phyloP scores from a whole-genome alignment of 2,797 vertebrate species.

The Sarcophilus harrisii region DNA sequence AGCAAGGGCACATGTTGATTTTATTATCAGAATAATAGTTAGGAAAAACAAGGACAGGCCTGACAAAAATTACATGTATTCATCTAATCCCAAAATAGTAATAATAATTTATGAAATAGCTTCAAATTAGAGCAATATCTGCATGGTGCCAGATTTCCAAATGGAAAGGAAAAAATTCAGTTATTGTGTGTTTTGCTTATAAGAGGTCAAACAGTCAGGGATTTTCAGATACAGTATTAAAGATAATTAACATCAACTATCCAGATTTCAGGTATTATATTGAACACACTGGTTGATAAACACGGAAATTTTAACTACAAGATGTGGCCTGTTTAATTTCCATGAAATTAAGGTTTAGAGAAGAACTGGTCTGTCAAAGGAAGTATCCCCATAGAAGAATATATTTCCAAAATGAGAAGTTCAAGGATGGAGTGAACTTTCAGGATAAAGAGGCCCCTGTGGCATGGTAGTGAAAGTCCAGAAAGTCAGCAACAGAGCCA shows the following conservation, averaged over 20 bases:
- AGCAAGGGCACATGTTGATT: slow-evolving; percentile 35
- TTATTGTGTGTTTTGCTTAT: background rate
- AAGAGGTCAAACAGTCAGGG: background rate
- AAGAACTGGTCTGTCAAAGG: background rate
- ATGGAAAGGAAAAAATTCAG: background rate
- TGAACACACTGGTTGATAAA: background rate
- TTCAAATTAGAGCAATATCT: background rate
- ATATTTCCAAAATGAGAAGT: background rate
- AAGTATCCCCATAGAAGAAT: background rate
- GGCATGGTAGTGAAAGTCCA: background rate
- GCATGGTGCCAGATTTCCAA: background rate
- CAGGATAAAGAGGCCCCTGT: background rate
- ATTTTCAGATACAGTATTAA: background rate
- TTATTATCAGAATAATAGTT: slow-evolving; percentile 12
- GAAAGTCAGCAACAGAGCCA: background rate
- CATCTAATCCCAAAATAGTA: slow-evolving; percentile 13
- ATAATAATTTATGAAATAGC: background rate
- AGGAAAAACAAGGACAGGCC: background rate
- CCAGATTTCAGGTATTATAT: background rate
- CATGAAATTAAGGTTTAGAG: background rate
- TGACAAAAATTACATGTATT: background rate
- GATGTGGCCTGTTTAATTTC: background rate
- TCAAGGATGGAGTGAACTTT: background rate
- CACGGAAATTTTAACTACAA: background rate
- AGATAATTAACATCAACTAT: background rate